Base-by-base conservation (phyloP, 92 coral and sea anemone species). In the Micromussa lordhowensis region DNA sequence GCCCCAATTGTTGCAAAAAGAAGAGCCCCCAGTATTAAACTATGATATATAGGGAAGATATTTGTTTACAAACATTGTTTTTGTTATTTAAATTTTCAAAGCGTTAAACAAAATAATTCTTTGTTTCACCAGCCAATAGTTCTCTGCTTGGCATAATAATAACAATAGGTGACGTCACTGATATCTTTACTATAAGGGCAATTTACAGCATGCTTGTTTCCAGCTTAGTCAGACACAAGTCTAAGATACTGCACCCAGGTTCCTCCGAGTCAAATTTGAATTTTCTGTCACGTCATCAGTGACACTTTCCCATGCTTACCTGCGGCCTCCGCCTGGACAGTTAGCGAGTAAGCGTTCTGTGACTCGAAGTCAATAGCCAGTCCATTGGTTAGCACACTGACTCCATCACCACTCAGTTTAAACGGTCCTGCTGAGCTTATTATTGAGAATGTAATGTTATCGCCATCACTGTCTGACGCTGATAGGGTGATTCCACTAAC, bases 381-480 rank as follows among this genome's bases (percentile, higher is more conserved):
- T 9, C 92, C 94, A 88, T 88, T 92, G 14, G 94, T 92, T 7
- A 92, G 70, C 75, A 92, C 87, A 69, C 79, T 84, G 0, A 84
- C 74, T 12, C 92, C 94, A 66, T 88, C 85, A 24, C 61, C 73
- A n/a, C 90, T 88, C 64, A 92, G 92, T 85, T 92, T 88, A 73
- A 92, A 92, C 26, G 94, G 94, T 24, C 94, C 94, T 49, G 92
- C 64, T 53, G 92, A 92, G 32, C 94, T 92, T 36, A 75, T 92
- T 0, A 92, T 92, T 3, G 92, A 88, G 86, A 71, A 88, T 29
- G 92, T 77, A 35, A 92, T 85, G 29, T 61, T 90, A 68, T 85
- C 87, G 29, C 94, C 94, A 64, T 88, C 94, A 21, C 79, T 59
- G 55, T 88, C 94, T 16, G 90, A 78, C 18, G 94, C 94, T 35